Base-by-base conservation (phyloP, 2,797 vertebrate genomes). In the Distichodus sexfasciatus region DNA sequence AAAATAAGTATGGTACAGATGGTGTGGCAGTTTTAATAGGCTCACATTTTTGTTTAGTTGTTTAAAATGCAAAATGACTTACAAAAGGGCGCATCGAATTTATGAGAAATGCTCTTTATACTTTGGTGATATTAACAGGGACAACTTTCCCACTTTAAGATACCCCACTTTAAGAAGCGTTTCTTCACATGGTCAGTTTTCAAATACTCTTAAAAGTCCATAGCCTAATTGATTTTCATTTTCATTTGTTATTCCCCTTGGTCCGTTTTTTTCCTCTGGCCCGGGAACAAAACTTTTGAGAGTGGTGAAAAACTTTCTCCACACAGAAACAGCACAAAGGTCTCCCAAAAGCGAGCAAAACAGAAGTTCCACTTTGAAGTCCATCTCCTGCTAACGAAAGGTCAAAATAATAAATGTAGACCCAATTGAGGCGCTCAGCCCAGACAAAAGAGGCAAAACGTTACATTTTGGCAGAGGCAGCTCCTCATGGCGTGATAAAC, bases 331-430 rank as follows among this genome's bases (percentile, higher is more conserved):
- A 77, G 81, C 87, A 89, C 90, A 91, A 91, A 91, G 87, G 87
- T 88, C 86, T 78, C 75, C 85, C 76, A 70, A 73, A 82, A 85
- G 84, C 81, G 78, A 76, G 62, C 64, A 79, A 71, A 84, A 87
- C 86, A 83, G 84, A 83, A 78, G 79, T 82, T 84, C 76, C 74
- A 79, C 88, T 92, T 90, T 91, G 91, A 91, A 87, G 87, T 87
- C 64, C 77, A 50, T 83, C 81, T 80, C 79, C 81, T 81, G 87
- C 87, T 84, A 85, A 83, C 85, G 81, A 92, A 90, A 94, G 93
- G 92, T 94, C 93, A 93, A 93, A 93, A 93, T 93, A 93, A 94
- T 94, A 94, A 94, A 94, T 94, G 92, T 94, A 92, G 90, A 87
- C 89, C 89, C 90, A 90, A 92, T 91, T 92, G 92, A 92, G 89